Percentiles rank a stretch among this genome's conserved stretches.
Conservation (phyloP, 1,140 invertebrate species). For the Scaptomyza pallida region DNA sequence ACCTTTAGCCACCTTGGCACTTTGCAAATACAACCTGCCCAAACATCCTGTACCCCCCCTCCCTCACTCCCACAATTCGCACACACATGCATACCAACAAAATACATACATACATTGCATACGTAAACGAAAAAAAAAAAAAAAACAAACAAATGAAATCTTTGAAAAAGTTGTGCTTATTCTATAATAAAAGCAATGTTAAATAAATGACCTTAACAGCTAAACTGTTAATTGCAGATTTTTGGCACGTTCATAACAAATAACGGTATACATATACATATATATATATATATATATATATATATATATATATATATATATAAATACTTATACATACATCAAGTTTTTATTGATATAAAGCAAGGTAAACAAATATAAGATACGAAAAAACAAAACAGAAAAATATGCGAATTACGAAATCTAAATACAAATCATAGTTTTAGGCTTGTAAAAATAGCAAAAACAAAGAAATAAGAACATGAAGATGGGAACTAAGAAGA, state of each 20-base stretch:
- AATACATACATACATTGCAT: constrained; percentile 10
- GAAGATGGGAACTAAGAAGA: constrained; percentile 16
- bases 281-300: constrained; percentile 14
- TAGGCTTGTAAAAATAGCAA: constrained; percentile 68
- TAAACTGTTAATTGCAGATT: constrained; percentile 32
- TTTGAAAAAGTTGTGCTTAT: constrained; percentile 28
- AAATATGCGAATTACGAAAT: constrained; percentile 47
- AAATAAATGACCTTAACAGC: constrained; percentile 22
- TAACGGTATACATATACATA: constrained; percentile 29
- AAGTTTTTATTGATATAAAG: constrained; percentile 43
- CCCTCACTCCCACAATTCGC: not conserved
- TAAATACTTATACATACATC: constrained; percentile 19
- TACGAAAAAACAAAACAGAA: constrained; percentile 13
- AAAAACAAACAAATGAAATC: not conserved
- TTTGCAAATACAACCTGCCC: not conserved
- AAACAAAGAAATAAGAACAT: constrained; percentile 22
- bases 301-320: constrained; percentile 19
- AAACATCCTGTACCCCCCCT: not conserved
- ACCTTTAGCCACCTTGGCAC: not conserved
- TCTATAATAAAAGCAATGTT: constrained; percentile 39
- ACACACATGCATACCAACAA: constrained; percentile 9
- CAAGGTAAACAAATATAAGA: constrained; percentile 9
- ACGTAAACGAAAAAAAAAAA: constrained; percentile 6
- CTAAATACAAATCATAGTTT: constrained; percentile 77
- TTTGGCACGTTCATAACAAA: constrained; percentile 17